Percentiles rank a stretch among this genome's conserved stretches.
These are phyloP conservation scores for Megaleporinus macrocephalus DNA, from an alignment of 2,113 vertebrate genomes.

Conservation along the genomic window DNA sequence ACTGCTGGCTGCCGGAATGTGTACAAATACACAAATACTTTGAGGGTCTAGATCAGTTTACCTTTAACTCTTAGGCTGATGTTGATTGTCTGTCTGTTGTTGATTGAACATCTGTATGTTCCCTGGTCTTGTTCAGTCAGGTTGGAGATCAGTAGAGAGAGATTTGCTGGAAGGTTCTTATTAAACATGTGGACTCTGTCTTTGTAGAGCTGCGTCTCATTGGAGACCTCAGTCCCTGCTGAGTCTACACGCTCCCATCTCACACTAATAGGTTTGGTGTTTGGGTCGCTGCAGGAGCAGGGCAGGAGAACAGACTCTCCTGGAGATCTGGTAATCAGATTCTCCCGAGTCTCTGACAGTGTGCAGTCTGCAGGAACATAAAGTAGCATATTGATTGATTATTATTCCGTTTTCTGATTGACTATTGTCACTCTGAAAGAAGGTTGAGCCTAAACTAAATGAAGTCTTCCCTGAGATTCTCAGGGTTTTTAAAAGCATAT, in stretches of 20 bases:
- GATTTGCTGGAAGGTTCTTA: constrained; percentile 4
- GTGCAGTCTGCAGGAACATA: no score
- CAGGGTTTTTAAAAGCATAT: no score
- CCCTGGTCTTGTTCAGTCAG: constrained; percentile 23
- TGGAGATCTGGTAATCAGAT: not conserved
- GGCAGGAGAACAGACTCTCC: constrained; percentile 31
- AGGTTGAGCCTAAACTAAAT: no score
- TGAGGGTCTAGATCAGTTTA: no score
- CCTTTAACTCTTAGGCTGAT: constrained; percentile 3
- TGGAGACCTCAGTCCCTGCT: not conserved
- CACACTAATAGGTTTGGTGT: constrained; percentile 7
- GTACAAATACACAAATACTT: no score
- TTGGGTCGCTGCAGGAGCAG: constrained; percentile 18
- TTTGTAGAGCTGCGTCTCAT: not conserved
- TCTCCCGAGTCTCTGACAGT: not conserved
- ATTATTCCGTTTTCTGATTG: no score
- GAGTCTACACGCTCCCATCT: constrained; percentile 15
- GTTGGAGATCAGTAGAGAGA: constrained; percentile 24
- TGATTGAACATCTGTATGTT: constrained; percentile 22
- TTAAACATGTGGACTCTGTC: not conserved
- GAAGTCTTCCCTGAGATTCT: no score
- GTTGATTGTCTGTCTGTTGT: constrained; percentile 2
- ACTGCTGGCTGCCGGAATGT: no score
- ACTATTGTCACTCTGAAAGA: no score
- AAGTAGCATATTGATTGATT: no score